phyloP scores from a whole-genome alignment of 2,888 invertebrate genomes.

The Iselma pallidipennis region DNA sequence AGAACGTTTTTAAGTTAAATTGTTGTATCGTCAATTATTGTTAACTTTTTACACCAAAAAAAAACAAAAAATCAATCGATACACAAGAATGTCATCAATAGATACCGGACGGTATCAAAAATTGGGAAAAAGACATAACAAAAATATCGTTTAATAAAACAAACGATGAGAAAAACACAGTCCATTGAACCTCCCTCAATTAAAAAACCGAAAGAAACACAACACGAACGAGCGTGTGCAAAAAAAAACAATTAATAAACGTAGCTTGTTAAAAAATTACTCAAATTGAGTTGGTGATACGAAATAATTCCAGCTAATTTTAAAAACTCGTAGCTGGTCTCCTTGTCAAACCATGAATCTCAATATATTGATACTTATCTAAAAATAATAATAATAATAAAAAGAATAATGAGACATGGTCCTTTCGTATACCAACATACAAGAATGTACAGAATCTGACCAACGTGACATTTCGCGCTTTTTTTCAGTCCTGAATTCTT shows the following conservation, averaged over 20 bases:
- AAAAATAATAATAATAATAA: too few relatives aligned
- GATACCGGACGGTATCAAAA: too few relatives aligned
- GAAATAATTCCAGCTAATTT: not conserved
- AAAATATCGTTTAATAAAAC: too few relatives aligned
- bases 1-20: not conserved
- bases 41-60: too few relatives aligned
- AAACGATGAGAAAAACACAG: too few relatives aligned
- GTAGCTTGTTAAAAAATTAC: not conserved
- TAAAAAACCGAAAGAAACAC: not conserved
- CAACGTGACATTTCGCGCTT: conserved; percentile 1
- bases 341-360: not conserved
- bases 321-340: not conserved
- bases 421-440: not conserved
- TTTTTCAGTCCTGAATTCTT: not conserved
- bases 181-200: too few relatives aligned
- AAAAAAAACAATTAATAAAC: not conserved
- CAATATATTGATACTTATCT: not conserved
- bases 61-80: too few relatives aligned
- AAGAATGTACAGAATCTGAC: not conserved
- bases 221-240: not conserved
- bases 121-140: not conserved
- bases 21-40: not conserved
- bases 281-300: not conserved
- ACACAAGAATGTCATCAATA: too few relatives aligned
- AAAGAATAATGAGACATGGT: not conserved